Evolutionary conservation across 1,140 invertebrate species (phyloP), one percentile per base, ranked within the genome.

Genomic region (Bombus difficillimus): DNA sequence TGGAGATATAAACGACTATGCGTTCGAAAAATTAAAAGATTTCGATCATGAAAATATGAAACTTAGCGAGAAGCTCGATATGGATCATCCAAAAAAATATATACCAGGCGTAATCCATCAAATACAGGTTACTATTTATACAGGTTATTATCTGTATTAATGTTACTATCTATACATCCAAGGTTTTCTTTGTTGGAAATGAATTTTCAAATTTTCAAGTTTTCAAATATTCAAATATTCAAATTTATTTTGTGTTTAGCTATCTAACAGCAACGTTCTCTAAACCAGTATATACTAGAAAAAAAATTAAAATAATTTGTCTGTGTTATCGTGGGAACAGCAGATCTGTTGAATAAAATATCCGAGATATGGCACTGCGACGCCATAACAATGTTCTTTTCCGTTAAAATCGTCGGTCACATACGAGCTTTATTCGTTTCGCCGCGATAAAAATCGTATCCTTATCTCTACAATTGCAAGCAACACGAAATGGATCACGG

Each of bases 301-400:
- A 41, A 28, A 39, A 72, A 15, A 10, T 41, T 32, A 34, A 74
- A 34, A 68, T n/a, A 59, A 34, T 74, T 81, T 12, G 53, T 68
- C 43, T 37, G 59, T 22, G 43, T 28, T 39, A 64, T 18, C 37
- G 84, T 59, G 43, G 81, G 71, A 85, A 68, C 66, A 15, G 28
- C 25, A 5, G 32, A 43, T 68, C 3, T 2, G 43, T 53, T 28
- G 37, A 85, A 85, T 85, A 81, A 85, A 85, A 85, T 75, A 85
- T 85, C 84, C 71, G 78, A 71, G 3, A 37, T 43, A 32, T 34
- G 3, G 32, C n/a, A 22, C 8, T 6, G 39, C 9, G 34, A 28
- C 13, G 34, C 1, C 77, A 37, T 32, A 81, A 82, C 39, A 25
- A 28, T 22, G 25, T 43, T 53, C 13, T n/a, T 76, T 76, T 39